Conservation (phyloP, 1,140 invertebrate species). For the Mycetomoellerius zeteki region DNA sequence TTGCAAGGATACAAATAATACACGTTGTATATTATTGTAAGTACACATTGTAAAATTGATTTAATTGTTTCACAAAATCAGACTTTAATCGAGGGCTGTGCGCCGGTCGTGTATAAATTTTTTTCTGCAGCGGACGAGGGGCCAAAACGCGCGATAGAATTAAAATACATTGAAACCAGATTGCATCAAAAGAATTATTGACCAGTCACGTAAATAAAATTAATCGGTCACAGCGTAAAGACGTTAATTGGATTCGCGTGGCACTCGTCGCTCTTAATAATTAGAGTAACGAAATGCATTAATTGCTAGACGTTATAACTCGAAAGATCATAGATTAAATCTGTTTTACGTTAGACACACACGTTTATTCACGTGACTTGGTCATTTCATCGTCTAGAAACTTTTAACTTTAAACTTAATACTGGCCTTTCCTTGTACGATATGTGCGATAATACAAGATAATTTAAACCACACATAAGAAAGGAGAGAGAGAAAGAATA, state of each 20-base stretch:
- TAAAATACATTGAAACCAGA: conserved; percentile 71
- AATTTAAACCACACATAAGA: not conserved
- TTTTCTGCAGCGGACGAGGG: conserved; percentile 79
- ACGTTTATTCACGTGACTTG: conserved; percentile 56
- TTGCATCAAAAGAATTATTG: conserved; percentile 69
- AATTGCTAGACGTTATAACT: not conserved
- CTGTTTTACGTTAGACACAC: not conserved
- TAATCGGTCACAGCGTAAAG: not conserved
- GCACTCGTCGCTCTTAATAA: conserved; percentile 12
- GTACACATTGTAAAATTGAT: conserved; percentile 12
- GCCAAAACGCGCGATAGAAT: conserved; percentile 80
- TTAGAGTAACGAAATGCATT: not conserved
- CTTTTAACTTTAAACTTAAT: conserved; percentile 49
- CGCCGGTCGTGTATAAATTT: conserved; percentile 39
- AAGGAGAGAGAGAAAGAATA: not conserved
- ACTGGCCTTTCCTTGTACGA: conserved; percentile 71
- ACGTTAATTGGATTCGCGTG: not conserved
- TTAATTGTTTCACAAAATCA: conserved; percentile 33
- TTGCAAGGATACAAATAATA: not conserved
- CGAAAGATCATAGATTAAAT: not conserved
- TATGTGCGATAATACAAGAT: conserved; percentile 2
- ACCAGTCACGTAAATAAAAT: conserved; percentile 61
- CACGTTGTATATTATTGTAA: conserved; percentile 4
- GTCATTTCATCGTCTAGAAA: conserved; percentile 58
- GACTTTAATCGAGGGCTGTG: conserved; percentile 48